A percentile compares a stretch with the other conserved stretches of the same genome.
These are phyloP conservation scores for Tolmerus cingulatus DNA, from an alignment of 2,888 invertebrate genomes.

Conservation along the genomic window DNA sequence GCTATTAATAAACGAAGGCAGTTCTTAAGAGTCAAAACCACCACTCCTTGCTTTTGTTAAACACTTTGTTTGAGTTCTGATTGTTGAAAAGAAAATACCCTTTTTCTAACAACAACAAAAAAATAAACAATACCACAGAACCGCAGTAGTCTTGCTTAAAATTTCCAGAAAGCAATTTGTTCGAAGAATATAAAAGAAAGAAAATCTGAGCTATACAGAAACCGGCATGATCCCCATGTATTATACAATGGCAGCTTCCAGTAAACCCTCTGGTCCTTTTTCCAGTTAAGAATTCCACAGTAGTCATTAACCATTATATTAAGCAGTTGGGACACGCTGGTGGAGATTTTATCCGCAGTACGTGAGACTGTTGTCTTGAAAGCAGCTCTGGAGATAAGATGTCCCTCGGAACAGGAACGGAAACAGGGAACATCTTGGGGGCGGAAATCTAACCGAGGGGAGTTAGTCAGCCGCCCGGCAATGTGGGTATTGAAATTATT, in stretches of 20 bases:
- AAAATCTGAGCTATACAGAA: background rate
- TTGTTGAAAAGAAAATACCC: background rate
- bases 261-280: slow-evolving; percentile 4
- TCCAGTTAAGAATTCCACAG: slow-evolving; percentile 14
- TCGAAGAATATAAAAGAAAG: background rate
- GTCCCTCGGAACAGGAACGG: background rate
- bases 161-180: background rate
- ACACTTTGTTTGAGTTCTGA: background rate
- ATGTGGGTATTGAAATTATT: slow-evolving; percentile 40
- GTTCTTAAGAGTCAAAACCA: no score
- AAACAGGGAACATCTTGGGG: slow-evolving; percentile 14
- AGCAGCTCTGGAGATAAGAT: background rate
- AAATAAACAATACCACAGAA: background rate
- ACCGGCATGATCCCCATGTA: background rate
- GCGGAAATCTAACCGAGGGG: background rate
- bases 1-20: no score
- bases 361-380: slow-evolving; percentile 43
- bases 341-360: slow-evolving; percentile 45
- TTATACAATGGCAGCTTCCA: background rate
- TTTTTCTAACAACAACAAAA: background rate
- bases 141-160: background rate
- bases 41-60: background rate
- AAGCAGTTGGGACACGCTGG: slow-evolving; percentile 45
- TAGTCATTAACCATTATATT: slow-evolving; percentile 47
- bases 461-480: background rate